Evolutionary conservation across 2,888 invertebrate genomes (phyloP).

Genomic region (Synanthedon andrenaeformis): DNA sequence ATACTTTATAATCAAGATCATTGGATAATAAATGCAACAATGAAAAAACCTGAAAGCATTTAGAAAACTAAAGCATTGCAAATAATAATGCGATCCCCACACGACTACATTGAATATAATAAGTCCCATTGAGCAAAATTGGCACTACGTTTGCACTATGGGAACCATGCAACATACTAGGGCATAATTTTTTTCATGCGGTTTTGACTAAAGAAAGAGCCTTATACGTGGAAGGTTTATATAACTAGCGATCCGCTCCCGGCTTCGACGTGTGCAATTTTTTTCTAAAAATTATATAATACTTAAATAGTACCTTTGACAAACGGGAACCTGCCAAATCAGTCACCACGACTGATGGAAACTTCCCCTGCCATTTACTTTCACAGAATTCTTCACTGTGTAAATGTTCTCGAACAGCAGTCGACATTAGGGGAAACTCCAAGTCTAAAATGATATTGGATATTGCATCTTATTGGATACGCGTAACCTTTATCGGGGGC

Average conservation of each 20-base stretch:
- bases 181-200: no score
- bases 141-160: no score
- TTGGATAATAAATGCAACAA: slow-evolving; percentile 45
- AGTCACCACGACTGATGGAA: slow-evolving; percentile 26
- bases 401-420: slow-evolving; percentile 14
- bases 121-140: neutral
- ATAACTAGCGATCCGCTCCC: no score
- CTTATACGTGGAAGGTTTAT: no score
- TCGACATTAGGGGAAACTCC: slow-evolving; percentile 28
- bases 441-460: slow-evolving; percentile 19
- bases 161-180: no score
- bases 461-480: no score
- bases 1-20: slow-evolving; percentile 38
- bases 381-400: slow-evolving; percentile 7
- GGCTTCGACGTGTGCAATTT: no score
- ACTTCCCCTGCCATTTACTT: slow-evolving; percentile 10
- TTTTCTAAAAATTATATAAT: no score
- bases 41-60: slow-evolving; percentile 31
- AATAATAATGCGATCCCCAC: no score
- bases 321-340: slow-evolving; percentile 50
- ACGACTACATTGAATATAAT: no score
- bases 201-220: no score
- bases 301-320: slow-evolving; percentile 34
- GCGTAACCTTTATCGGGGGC: no score
- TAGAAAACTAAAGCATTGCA: neutral